These are phyloP conservation scores for Pecten maximus DNA, from an alignment of 2,888 invertebrate species.

Conservation along the genomic window DNA sequence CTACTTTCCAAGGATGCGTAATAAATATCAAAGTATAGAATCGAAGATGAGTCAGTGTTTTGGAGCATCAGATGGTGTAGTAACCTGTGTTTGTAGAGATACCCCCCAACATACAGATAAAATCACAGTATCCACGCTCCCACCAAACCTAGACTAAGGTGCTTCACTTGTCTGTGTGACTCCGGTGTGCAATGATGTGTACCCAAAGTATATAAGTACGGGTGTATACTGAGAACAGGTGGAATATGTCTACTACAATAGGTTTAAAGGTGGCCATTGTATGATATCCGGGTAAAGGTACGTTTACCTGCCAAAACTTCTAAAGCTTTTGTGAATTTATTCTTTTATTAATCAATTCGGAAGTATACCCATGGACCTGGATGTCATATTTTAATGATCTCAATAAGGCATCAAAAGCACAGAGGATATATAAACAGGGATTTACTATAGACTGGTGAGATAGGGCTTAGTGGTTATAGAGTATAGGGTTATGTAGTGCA, in stretches of 20 bases:
- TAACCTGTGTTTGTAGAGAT: not conserved
- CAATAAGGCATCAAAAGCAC: not conserved
- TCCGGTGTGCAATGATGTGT: not conserved
- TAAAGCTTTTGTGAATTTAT: not conserved
- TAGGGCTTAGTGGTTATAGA: not conserved
- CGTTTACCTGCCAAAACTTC: not conserved
- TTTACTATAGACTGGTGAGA: not conserved
- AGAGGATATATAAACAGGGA: not conserved
- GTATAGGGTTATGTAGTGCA: not conserved
- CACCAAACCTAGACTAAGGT: not conserved
- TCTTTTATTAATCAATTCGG: not conserved
- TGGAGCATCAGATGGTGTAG: not conserved
- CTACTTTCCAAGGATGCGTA: constrained; percentile 27
- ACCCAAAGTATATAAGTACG: not conserved
- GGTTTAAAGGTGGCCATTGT: not conserved
- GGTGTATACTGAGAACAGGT: not conserved
- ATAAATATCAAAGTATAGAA: constrained; percentile 33
- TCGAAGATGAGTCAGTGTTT: constrained; percentile 25
- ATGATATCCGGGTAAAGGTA: not conserved
- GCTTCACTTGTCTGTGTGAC: not conserved
- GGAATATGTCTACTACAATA: not conserved
- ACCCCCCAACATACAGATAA: constrained; percentile 2
- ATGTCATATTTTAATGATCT: not conserved
- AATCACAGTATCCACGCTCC: not conserved
- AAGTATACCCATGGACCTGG: not conserved